A percentile compares a stretch with the other conserved stretches of the same genome.
These are phyloP conservation scores for Drosophila paracracens DNA, from an alignment of 2,888 invertebrate species.

Conservation along the genomic window DNA sequence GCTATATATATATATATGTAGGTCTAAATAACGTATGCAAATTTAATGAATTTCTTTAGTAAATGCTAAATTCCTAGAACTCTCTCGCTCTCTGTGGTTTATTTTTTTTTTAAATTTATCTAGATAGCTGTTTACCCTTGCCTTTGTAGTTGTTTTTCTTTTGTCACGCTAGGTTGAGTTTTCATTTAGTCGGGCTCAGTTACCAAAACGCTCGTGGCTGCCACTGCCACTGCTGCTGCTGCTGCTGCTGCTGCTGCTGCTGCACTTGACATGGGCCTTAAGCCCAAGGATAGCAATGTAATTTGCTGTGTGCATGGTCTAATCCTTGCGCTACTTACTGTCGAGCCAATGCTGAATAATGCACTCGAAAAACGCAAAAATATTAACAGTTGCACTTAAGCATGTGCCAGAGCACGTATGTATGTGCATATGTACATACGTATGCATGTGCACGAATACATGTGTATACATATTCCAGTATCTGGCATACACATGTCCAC, in stretches of 20 bases:
- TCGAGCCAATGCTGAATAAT: constrained; percentile 69
- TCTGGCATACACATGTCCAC: constrained; percentile 7
- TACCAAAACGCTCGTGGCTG: constrained; percentile 13
- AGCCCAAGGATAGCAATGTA: constrained; percentile 61
- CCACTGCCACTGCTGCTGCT: background rate
- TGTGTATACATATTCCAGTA: constrained; percentile 1
- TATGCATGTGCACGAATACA: constrained; percentile 1
- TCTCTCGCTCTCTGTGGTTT: background rate
- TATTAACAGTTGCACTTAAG: constrained; percentile 53
- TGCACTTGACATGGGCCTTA: constrained; percentile 47
- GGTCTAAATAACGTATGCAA: background rate
- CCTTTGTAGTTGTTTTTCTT: background rate
- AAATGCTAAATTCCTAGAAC: background rate
- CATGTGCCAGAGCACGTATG: constrained; percentile 7
- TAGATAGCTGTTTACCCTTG: background rate
- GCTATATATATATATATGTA: background rate
- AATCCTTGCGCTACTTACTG: constrained; percentile 74
- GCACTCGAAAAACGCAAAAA: constrained; percentile 55
- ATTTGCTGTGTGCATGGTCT: constrained; percentile 60
- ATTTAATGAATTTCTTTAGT: background rate
- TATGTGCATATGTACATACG: background rate
- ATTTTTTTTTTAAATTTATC: background rate
- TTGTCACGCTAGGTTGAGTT: background rate
- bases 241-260: constrained; percentile 2
- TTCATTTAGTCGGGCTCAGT: constrained; percentile 16